These are phyloP conservation scores for Felis catus DNA, from an alignment of 2,113 vertebrate genomes.

Conservation along the genomic window F.catus_Fca126_mat1.0 CM031418.1:95645001-95645500, in stretches of 20 bases:
- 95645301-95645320: neutral
- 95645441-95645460: no score
- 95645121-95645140: neutral
- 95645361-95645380: constrained; percentile 6
- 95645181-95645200: neutral
- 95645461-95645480: no score
- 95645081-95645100: neutral
- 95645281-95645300: neutral
- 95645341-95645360: neutral
- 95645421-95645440: no score
- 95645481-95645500: no score
- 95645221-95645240: neutral
- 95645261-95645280: neutral
- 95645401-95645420: no score
- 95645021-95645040: neutral
- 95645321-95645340: neutral
- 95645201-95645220: neutral
- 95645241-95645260: neutral
- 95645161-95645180: neutral
- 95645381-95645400: neutral
- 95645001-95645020: neutral
- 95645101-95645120: neutral
- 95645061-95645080: neutral
- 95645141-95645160: neutral
- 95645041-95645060: neutral